phyloP scores from a whole-genome alignment of 2,113 vertebrate genomes.

The Saccopteryx leptura region DNA sequence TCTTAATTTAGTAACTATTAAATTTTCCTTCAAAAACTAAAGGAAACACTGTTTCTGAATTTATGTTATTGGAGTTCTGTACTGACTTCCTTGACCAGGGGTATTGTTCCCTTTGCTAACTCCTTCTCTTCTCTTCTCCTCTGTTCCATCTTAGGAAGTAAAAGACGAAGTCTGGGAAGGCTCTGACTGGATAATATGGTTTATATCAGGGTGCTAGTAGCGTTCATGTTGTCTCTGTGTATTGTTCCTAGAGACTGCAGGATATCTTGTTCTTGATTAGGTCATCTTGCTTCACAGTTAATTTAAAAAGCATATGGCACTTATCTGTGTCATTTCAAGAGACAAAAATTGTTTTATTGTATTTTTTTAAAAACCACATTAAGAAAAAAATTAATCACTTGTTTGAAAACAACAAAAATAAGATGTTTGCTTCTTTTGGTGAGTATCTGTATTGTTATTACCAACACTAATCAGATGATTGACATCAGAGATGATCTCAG shows the following conservation, averaged over 20 bases:
- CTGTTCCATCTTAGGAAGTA: background rate
- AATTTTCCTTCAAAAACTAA: background rate
- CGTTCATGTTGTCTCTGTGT: background rate
- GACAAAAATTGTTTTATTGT: background rate
- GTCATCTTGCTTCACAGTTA: background rate
- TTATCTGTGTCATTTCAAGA: background rate
- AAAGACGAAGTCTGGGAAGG: background rate
- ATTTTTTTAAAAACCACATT: background rate
- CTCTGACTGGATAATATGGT: background rate
- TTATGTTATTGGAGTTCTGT: background rate
- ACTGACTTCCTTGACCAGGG: background rate
- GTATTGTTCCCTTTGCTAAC: background rate
- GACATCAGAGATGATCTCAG: background rate
- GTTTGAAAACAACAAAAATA: background rate
- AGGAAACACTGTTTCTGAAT: background rate
- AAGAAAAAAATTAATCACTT: background rate
- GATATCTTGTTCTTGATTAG: background rate
- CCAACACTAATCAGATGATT: background rate
- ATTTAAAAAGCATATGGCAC: background rate
- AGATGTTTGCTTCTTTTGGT: background rate
- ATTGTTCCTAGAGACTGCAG: background rate
- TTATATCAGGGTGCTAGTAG: background rate
- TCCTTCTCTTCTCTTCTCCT: background rate
- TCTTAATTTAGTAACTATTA: background rate
- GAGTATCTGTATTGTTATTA: background rate